Percentiles rank a stretch among this genome's conserved stretches.
These are phyloP conservation scores for Nixonia krombeini DNA, from an alignment of 1,140 invertebrate genomes.

Conservation along the genomic window DNA sequence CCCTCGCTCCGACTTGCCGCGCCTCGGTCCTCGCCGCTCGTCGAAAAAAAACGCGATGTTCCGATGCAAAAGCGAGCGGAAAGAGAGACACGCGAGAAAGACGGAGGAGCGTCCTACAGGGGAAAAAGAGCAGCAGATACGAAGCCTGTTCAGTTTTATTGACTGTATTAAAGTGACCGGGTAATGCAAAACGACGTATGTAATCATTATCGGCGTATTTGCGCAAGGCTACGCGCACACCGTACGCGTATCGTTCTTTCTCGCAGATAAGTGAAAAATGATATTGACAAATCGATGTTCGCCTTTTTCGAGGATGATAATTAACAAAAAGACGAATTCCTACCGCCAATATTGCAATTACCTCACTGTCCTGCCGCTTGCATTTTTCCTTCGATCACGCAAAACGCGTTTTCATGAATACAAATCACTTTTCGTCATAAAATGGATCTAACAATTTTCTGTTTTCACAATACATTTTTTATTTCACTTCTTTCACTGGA, in stretches of 20 bases:
- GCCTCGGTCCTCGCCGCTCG: background rate
- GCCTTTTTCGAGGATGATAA: constrained; percentile 15
- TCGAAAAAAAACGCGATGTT: constrained; percentile 8
- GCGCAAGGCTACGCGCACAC: constrained; percentile 1
- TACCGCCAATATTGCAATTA: no score
- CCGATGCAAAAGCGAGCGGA: constrained; percentile 16
- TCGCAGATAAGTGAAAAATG: constrained; percentile 44
- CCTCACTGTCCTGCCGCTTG: no score
- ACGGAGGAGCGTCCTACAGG: background rate
- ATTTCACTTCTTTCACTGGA: no score
- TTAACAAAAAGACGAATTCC: constrained; percentile 26
- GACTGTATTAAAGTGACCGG: constrained; percentile 33
- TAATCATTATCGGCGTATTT: constrained; percentile 47
- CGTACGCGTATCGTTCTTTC: background rate
- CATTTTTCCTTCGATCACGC: no score
- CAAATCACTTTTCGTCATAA: no score
- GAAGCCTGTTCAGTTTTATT: constrained; percentile 34
- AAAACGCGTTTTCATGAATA: no score
- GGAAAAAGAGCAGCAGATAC: constrained; percentile 25
- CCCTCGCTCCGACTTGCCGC: no score
- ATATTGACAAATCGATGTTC: constrained; percentile 38
- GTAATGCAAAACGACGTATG: constrained; percentile 50
- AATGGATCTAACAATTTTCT: no score
- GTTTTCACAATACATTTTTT: no score
- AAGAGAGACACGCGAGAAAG: background rate